phyloP scores from a whole-genome alignment of 2,888 invertebrate genomes.

The Zygaena filipendulae region DNA sequence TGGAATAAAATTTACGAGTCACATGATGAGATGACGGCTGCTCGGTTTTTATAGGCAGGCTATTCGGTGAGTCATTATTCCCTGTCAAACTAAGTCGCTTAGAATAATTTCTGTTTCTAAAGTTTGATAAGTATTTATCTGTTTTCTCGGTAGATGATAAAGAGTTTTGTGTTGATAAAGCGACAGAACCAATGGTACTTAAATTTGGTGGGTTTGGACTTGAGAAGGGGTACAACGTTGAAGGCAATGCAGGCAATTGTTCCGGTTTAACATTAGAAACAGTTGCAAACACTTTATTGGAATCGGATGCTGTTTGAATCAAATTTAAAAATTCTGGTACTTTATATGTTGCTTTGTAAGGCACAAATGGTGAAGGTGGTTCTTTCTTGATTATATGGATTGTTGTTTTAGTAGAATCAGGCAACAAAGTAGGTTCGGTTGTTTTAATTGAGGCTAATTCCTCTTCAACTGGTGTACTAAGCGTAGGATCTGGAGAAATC shows the following conservation, averaged over 20 bases:
- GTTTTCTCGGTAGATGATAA: slow-evolving; percentile 33
- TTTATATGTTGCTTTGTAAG: too few species aligned
- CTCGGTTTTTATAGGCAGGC: slow-evolving; percentile 38
- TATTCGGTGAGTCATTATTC: slow-evolving; percentile 46
- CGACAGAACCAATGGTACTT: slow-evolving; percentile 22
- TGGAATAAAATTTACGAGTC: slow-evolving; percentile 45
- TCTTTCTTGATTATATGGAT: not conserved
- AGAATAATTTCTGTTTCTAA: slow-evolving; percentile 44
- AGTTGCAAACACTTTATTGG: slow-evolving; percentile 19
- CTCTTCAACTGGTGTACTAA: slow-evolving; percentile 34
- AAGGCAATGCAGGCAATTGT: slow-evolving; percentile 11
- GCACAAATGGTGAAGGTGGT: not conserved
- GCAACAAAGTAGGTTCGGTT: slow-evolving; percentile 22
- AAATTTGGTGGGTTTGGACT: slow-evolving; percentile 16
- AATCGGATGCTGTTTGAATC: too few species aligned
- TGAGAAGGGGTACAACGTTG: not conserved
- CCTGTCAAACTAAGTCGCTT: slow-evolving; percentile 45
- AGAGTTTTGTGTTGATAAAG: slow-evolving; percentile 33
- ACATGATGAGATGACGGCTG: slow-evolving; percentile 23
- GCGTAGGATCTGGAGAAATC: slow-evolving; percentile 31
- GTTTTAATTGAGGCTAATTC: slow-evolving; percentile 32
- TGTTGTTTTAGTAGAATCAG: not conserved
- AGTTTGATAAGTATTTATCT: slow-evolving; percentile 30
- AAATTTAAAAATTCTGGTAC: too few species aligned
- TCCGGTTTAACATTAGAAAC: slow-evolving; percentile 28